Conservation (phyloP, 2,797 vertebrate genomes). For the Neosalanx taihuensis region DNA sequence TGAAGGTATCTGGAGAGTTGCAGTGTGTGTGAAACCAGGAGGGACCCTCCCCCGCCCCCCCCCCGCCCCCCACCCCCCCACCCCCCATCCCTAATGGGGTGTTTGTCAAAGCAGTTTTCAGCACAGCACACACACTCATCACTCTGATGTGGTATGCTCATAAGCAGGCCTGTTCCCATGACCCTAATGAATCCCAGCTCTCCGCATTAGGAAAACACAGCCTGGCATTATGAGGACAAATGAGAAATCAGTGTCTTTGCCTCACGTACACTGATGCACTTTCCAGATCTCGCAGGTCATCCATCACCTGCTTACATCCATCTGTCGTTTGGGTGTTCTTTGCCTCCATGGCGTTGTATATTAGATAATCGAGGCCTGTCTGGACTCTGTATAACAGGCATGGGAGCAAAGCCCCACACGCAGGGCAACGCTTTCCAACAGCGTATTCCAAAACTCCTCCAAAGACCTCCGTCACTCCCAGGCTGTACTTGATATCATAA, state of each 20-base stretch:
- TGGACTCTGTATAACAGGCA: too few species aligned
- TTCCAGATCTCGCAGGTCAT: conserved; percentile 22
- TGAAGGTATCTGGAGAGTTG: conserved; percentile 19
- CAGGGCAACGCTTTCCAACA: too few species aligned
- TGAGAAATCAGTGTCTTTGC: conserved; percentile 27
- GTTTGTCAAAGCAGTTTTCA: conserved; percentile 35
- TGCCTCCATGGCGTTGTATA: not conserved
- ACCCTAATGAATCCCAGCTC: conserved; percentile 31
- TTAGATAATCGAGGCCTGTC: not conserved
- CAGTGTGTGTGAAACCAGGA: conserved; percentile 33
- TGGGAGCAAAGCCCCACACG: too few species aligned
- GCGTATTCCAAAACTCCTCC: not conserved
- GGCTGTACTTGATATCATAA: conserved; percentile 1
- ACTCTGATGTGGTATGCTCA: conserved; percentile 6
- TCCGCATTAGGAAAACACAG: conserved; percentile 20
- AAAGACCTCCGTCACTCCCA: not conserved
- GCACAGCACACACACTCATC: not conserved
- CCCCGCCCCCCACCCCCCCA: conserved; percentile 10
- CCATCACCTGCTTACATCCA: conserved; percentile 9
- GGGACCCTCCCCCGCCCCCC: conserved; percentile 5
- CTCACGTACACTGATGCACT: conserved; percentile 24
- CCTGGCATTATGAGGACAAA: conserved; percentile 38
- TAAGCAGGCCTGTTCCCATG: conserved; percentile 27
- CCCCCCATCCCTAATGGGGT: conserved; percentile 19
- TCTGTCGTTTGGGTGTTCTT: conserved; percentile 8